Evolutionary conservation across 2,797 vertebrate species (phyloP), one percentile per base, ranked within the genome.

Genomic region (Sebastes goodei): DNA sequence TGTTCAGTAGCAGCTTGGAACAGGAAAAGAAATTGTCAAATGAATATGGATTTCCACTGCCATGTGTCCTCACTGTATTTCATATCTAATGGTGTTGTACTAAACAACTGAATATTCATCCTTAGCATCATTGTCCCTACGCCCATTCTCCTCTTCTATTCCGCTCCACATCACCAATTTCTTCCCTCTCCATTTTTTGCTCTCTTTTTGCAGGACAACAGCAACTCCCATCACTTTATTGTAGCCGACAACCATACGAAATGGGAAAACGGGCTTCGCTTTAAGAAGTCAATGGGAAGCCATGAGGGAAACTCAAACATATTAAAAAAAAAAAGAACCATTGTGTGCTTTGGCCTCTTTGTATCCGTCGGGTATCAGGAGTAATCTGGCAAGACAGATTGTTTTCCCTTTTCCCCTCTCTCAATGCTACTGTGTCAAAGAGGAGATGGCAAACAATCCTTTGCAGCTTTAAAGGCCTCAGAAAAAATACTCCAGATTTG

Each of bases 161-260:
- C 79, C 55, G 67, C 90, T 84, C 73, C 65, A 87, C 49, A 82
- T 87, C 59, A 2, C 67, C 83, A 67, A 80, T 84, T 86, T 83
- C 71, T 73, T 8, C 57, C 64, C 74, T 77, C 74, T 55, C 66
- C 46, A 83, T 84, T 82, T 87, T 78, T 83, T 81, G 84, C 84
- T 84, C 85, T 81, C 78, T 89, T 89, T 90, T 35, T 35, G 78
- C 81, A 74, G 84, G 70, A 90, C 74, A 86, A 87, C 78, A 88
- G 87, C 80, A 75, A 78, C 75, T 81, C 82, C 74, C 79, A 25
- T 90, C 86, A 83, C 80, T 86, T 93, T 86, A 94, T 91, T 84
- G 83, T 57, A 82, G 84, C 72, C 86, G 91, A 93, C 92, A 94
- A 80, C 83, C 86, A 86, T 86, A 87, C 88, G 86, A 91, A 94